Conservation (phyloP, 1,140 invertebrate genomes). For the Drosophila rhopaloa region DNA sequence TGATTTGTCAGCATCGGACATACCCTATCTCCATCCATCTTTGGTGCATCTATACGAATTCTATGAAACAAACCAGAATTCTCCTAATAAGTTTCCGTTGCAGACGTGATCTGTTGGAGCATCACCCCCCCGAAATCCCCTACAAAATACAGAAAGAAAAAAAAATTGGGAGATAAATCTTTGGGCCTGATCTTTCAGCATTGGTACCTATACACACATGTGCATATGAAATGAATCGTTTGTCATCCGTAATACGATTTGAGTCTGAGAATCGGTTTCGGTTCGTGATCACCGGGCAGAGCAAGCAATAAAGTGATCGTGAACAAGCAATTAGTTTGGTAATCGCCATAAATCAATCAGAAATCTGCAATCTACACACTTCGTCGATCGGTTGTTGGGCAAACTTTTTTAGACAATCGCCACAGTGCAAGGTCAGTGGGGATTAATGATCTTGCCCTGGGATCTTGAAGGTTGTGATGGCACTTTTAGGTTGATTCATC, state of each 20-base stretch:
- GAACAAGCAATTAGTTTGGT: conserved; percentile 41
- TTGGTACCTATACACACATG: conserved; percentile 7
- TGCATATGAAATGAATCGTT: conserved; percentile 53
- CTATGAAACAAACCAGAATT: conserved; percentile 49
- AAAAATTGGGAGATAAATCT: conserved; percentile 38
- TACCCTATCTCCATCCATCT: conserved; percentile 65
- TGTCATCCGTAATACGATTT: conserved; percentile 49
- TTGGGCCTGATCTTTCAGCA: conserved; percentile 25
- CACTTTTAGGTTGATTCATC: neutral
- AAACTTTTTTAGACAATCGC: neutral
- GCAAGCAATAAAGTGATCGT: conserved; percentile 18
- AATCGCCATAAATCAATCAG: conserved; percentile 32
- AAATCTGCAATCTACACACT: conserved; percentile 25
- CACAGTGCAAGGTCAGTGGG: no score
- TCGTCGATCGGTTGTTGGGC: neutral
- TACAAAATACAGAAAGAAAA: neutral
- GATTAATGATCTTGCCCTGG: neutral
- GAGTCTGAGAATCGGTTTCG: conserved; percentile 14
- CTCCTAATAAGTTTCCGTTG: conserved; percentile 37
- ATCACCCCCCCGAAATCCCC: neutral
- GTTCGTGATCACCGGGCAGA: conserved; percentile 1
- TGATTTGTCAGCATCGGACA: conserved; percentile 80
- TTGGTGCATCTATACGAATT: conserved; percentile 37
- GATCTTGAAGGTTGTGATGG: neutral
- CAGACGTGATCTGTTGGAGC: conserved; percentile 34